Evolutionary conservation across 2,797 vertebrate genomes (phyloP), one percentile per base, ranked within the genome.

Genomic region (Phoeniculus purpureus): DNA sequence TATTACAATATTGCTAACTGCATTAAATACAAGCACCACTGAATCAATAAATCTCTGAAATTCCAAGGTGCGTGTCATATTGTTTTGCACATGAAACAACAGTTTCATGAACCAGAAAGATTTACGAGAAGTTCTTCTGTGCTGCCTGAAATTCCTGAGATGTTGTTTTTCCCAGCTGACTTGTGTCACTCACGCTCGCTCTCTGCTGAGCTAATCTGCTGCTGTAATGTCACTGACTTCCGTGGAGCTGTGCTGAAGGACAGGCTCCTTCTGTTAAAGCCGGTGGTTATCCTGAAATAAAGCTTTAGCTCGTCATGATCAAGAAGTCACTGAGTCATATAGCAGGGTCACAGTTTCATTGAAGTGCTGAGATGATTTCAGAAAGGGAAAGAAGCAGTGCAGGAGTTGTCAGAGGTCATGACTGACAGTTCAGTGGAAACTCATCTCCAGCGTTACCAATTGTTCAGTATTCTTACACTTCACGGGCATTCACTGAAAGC

Each of bases 201-300:
- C 1, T 2, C 22, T 9, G 64, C 45, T 61, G 64, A 74, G 62
- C 48, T 65, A 6, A 31, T 50, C 56, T 32, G 52, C 40, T 17
- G 59, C 20, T 66, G 78, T 1, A 48, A 37, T 40, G 75, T 56
- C 84, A 0, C 3, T 4, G 64, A 18, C 25, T 14, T 11, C 72
- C 18, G 0, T 45, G 81, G 89, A 68, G 68, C 81, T 91, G 84
- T 54, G 87, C 91, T 72, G 71, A 7, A 88, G 87, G 51, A 58
- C 37, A 43, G 71, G 5, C 34, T 7, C 3, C 1, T 13, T 70
- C 64, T 4, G 12, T 18, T 10, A n/a, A 48, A 68, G 47, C 58
- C 45, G 62, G 32, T 52, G 62, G 11, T 51, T 37, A 31, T 15
- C 71, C 87, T 27, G 59, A 58, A 79, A 73, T 13, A 10, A 60